Conservation (phyloP, 1,140 invertebrate genomes). For the Agrypnia vestita region DNA sequence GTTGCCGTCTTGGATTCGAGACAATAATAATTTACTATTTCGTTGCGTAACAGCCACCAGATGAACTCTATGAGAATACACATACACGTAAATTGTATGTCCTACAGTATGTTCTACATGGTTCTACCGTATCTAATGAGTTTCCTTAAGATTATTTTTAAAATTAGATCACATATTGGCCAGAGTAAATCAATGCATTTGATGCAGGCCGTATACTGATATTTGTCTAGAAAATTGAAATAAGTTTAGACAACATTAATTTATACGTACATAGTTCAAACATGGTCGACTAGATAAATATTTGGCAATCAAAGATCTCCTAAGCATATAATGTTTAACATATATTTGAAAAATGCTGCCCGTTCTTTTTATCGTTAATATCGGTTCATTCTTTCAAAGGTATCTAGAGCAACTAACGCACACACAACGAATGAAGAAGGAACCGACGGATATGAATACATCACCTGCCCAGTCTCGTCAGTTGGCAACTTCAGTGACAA, state of each 20-base stretch:
- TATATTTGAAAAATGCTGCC: not conserved
- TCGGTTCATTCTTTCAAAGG: no score
- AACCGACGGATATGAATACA: no score
- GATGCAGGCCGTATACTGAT: constrained; percentile 58
- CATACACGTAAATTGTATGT: constrained; percentile 8
- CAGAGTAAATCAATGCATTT: constrained; percentile 60
- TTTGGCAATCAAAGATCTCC: constrained; percentile 41
- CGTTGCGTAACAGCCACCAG: constrained; percentile 16
- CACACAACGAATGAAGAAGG: no score
- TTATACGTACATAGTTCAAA: constrained; percentile 9
- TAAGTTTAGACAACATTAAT: not conserved
- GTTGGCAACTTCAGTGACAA: no score
- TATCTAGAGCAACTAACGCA: no score
- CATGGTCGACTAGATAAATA: constrained; percentile 44
- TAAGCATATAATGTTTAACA: constrained; percentile 15
- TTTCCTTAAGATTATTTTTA: constrained; percentile 41
- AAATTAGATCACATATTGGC: constrained; percentile 60
- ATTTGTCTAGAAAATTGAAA: constrained; percentile 20
- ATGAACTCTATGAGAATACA: constrained; percentile 7
- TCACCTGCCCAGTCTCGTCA: no score
- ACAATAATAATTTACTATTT: constrained; percentile 1
- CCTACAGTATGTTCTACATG: constrained; percentile 9
- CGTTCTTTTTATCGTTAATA: no score
- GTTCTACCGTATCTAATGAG: constrained; percentile 30
- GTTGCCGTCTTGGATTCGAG: constrained; percentile 17